phyloP scores from a whole-genome alignment of 2,797 vertebrate species.

The Eidolon dupreanum region DNA sequence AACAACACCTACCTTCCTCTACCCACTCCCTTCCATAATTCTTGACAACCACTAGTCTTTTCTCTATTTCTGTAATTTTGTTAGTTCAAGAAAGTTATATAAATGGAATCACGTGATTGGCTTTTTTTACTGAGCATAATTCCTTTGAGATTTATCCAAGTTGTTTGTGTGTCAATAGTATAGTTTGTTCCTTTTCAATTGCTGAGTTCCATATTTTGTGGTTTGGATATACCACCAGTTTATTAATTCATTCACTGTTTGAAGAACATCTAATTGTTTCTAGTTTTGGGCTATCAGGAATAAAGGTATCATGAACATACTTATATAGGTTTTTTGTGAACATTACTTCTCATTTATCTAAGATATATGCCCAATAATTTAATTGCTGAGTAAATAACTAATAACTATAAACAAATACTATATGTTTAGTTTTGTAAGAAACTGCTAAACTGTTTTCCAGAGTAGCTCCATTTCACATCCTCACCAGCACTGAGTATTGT shows the following conservation, averaged over 20 bases:
- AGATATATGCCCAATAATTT: neutral
- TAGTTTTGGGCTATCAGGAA: neutral
- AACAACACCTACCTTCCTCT: neutral
- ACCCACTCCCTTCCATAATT: neutral
- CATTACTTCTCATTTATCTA: neutral
- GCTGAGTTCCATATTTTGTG: neutral
- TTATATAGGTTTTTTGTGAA: neutral
- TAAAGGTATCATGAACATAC: neutral
- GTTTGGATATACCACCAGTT: neutral
- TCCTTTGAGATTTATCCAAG: neutral
- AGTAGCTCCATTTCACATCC: neutral
- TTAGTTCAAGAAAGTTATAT: neutral
- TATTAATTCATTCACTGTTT: neutral
- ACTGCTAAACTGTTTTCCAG: neutral
- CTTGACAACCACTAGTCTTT: neutral
- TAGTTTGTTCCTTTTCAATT: neutral
- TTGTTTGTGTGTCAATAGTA: neutral
- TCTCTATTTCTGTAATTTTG: neutral
- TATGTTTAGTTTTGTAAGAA: neutral
- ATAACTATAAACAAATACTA: no score
- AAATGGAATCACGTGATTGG: neutral
- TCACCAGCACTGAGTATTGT: neutral
- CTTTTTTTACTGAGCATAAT: neutral
- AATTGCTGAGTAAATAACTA: neutral
- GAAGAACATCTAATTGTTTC: neutral